Base-by-base conservation (phyloP, 2,113 vertebrate species). In the Okapia johnstoni region DNA sequence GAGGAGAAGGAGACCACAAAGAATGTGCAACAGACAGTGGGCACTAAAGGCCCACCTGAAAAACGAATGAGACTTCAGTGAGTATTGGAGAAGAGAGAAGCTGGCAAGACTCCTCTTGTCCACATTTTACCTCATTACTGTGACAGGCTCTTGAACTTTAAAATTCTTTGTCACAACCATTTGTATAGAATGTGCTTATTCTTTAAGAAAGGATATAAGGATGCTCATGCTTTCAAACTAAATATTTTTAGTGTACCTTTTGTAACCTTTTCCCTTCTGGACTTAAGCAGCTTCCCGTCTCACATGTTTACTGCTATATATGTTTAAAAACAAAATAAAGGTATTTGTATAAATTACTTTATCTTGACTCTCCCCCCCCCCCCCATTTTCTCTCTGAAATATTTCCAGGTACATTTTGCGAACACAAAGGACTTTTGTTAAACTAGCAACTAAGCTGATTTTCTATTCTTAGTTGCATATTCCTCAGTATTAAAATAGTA, bases 1-100 rank as follows among this genome's bases (percentile, higher is more conserved):
- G 99, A 99, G 83, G 99, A 99, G 97, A 99, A 99, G 97, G 99
- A 99, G 95, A 98, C 99, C n/a, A 93, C 99, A 25, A 99, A 99
- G 98, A 99, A 99, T 14, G 95, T 99, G 8, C 99, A 99, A 23
- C 99, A 99, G 28, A 99, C 99, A 63, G 98, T 99, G 52, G 98
- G 99, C 2, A 97, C 99, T 94, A 99, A 99, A 98, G 99, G 99
- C 3, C 99, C 99, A 26, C 99, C 99, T 0, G 99, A 99, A 98
- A 99, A 99, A 98, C 99, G 99, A 85, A 99, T 99, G 66, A 98
- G 99, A 85, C 99, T 99, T 2, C 99, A 99, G 97, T 99, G 99
- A 99, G 63, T 40, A 23, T 13, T 85, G 63, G 90, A 85, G 36
- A 79, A 48, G 43, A 79, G 83, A 70, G 81, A 97, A 97, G 63